Percentiles rank a stretch among this genome's conserved stretches.
These are phyloP conservation scores for Periphyllus acericola DNA, from an alignment of 2,888 invertebrate genomes.

Conservation along the genomic window DNA sequence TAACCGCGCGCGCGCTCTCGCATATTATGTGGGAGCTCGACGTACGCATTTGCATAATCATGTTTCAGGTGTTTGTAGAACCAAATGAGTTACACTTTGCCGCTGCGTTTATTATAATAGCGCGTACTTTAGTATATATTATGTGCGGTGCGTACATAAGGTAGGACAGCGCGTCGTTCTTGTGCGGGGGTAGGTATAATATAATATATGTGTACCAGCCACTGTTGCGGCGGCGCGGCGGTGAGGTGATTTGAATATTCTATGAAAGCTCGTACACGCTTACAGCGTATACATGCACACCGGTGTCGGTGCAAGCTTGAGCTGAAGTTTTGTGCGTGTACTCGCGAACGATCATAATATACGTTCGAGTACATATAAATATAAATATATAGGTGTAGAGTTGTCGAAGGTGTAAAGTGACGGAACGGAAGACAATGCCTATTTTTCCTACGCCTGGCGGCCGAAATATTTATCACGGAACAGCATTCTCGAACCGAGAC, in stretches of 20 bases:
- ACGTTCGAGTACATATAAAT: too few relatives aligned
- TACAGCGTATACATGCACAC: background rate
- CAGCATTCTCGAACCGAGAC: too few relatives aligned
- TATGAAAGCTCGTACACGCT: background rate
- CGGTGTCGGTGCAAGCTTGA: background rate
- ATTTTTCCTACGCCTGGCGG: too few relatives aligned
- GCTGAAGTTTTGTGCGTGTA: too few relatives aligned
- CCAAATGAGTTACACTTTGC: background rate
- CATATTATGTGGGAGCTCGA: constrained; percentile 3
- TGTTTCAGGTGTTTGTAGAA: constrained; percentile 49
- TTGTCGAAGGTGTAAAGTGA: too few relatives aligned
- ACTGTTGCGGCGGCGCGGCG: too few relatives aligned
- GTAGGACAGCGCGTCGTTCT: background rate
- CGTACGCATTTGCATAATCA: constrained; percentile 43
- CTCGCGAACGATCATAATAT: background rate
- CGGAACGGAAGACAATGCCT: too few relatives aligned
- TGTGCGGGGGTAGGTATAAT: background rate
- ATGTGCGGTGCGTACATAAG: background rate
- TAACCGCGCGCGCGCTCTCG: constrained; percentile 12
- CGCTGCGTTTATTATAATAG: background rate
- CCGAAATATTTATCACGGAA: too few relatives aligned
- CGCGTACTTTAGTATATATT: background rate
- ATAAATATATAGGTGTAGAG: too few relatives aligned
- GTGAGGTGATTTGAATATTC: background rate
- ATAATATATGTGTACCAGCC: background rate